These are phyloP conservation scores for Recurvirostra avosetta DNA, from an alignment of 2,113 vertebrate species.

Conservation along the genomic window DNA sequence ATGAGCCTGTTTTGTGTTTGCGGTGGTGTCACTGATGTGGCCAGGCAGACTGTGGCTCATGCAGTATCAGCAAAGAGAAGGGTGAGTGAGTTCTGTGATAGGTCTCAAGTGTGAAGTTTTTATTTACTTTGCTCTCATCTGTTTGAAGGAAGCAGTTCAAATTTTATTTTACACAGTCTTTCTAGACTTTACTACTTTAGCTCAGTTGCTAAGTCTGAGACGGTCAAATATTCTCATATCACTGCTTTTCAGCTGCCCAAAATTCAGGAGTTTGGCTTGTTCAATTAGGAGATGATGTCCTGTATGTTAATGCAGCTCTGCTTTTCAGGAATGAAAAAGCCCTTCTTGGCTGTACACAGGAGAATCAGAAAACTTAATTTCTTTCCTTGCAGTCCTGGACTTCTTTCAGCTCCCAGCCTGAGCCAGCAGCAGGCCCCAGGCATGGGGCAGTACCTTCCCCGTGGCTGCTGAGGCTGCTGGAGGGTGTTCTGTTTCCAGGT, in stretches of 20 bases:
- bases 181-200: not conserved
- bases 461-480: not conserved
- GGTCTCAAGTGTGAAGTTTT: not conserved
- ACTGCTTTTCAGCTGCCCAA: not conserved
- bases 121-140: not conserved
- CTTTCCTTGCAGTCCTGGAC: not conserved
- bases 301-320: not conserved
- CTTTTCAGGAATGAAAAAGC: not conserved
- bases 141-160: not conserved
- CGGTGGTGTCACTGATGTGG: not conserved
- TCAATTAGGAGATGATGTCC: not conserved
- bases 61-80: not conserved
- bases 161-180: not conserved
- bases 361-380: not conserved
- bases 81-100: not conserved
- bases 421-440: not conserved
- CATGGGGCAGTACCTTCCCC: not conserved
- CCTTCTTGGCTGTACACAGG: not conserved
- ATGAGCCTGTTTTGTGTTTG: not conserved
- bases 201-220: not conserved
- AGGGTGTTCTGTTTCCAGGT: not conserved
- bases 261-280: not conserved
- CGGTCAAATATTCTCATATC: not conserved
- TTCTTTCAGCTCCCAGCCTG: not conserved
- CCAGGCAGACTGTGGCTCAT: rapidly evolving